Percentiles rank a stretch among this genome's conserved stretches.
These are phyloP conservation scores for Cheilosia grossa DNA, from an alignment of 2,888 invertebrate genomes.

Conservation along the genomic window DNA sequence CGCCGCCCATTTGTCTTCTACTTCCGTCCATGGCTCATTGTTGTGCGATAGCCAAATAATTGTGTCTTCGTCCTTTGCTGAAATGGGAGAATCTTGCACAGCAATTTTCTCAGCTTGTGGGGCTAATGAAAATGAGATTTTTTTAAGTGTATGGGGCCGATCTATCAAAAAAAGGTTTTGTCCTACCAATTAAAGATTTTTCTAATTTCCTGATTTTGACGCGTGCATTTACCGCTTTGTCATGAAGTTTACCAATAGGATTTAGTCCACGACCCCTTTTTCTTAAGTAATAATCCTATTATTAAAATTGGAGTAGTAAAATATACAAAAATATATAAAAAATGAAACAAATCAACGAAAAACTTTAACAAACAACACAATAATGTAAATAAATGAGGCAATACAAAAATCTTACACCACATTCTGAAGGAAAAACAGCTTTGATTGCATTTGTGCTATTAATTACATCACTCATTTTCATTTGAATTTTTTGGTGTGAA, in stretches of 20 bases:
- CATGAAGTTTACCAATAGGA: not conserved
- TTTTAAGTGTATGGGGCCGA: not conserved
- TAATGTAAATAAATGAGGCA: too few relatives aligned
- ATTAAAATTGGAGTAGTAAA: not conserved
- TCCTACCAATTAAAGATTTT: not conserved
- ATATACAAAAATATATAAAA: not conserved
- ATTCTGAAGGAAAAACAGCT: too few relatives aligned
- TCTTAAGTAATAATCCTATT: not conserved
- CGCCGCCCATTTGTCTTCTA: not conserved
- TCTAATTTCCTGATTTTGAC: not conserved
- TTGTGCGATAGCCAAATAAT: not conserved
- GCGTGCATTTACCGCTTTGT: not conserved
- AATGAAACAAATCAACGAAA: not conserved
- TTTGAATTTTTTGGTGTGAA: not conserved
- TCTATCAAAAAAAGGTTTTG: not conserved
- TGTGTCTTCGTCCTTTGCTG: not conserved
- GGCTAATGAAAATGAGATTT: not conserved
- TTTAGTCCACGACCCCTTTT: not conserved
- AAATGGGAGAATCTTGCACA: not conserved
- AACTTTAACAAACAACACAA: not conserved
- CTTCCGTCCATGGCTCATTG: not conserved
- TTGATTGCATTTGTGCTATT: too few relatives aligned
- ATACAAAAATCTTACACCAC: too few relatives aligned
- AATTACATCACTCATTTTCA: not conserved
- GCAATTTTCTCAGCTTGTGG: not conserved